phyloP scores from a whole-genome alignment of 2,797 vertebrate species.

The Schizopygopsis pylzovi region DNA sequence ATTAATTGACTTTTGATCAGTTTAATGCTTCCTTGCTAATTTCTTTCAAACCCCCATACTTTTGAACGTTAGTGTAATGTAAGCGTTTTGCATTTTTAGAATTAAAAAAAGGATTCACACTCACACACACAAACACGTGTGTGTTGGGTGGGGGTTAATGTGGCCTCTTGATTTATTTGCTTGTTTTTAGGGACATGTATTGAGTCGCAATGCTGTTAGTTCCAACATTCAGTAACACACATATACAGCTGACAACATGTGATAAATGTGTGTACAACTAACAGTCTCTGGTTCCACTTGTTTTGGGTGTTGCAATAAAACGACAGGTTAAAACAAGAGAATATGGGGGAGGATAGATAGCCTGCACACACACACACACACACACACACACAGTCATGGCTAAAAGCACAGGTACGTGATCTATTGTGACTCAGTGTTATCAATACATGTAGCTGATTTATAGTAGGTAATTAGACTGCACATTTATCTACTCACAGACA shows the following conservation, averaged over 20 bases:
- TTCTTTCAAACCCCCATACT: neutral
- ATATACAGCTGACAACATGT: constrained; percentile 3
- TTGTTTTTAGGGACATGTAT: neutral
- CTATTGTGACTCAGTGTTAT: constrained; percentile 31
- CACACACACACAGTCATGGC: constrained; percentile 10
- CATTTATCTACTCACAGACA: constrained; percentile 43
- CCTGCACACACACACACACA: constrained; percentile 8
- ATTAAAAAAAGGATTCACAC: neutral
- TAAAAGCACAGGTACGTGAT: neutral
- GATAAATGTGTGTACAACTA: constrained; percentile 37
- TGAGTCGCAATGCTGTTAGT: neutral
- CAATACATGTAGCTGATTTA: constrained; percentile 57
- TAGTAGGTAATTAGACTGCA: constrained; percentile 69
- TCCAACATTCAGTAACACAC: neutral
- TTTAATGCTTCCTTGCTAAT: neutral
- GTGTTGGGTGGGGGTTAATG: neutral
- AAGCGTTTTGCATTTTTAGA: neutral
- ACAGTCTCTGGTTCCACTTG: constrained; percentile 48
- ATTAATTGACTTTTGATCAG: neutral
- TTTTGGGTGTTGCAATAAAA: constrained; percentile 62
- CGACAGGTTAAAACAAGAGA: constrained; percentile 64
- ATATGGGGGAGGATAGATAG: constrained; percentile 31
- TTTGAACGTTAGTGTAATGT: neutral
- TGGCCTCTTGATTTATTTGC: constrained; percentile 25
- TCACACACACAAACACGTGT: neutral